Conservation (phyloP, 35 echinoderm and acorn worm species). For the Apostichopus parvimensis region DNA sequence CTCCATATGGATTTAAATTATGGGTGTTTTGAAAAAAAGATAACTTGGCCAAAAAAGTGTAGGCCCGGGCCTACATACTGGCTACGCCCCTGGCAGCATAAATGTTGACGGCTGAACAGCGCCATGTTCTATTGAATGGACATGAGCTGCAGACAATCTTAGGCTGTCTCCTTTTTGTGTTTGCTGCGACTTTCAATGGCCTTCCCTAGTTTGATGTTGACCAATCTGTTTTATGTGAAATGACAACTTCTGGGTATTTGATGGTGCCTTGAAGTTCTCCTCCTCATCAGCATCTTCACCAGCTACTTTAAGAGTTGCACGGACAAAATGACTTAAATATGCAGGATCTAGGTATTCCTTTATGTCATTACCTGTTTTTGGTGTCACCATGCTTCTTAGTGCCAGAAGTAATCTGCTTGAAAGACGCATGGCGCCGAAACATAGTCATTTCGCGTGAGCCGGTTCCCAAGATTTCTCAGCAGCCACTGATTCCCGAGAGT, state of each 20-base stretch:
- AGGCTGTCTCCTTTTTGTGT: neutral
- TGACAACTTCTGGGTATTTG: slow-evolving; percentile 51
- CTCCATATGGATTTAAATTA: no score
- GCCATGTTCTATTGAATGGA: neutral
- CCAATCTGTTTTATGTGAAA: slow-evolving; percentile 45
- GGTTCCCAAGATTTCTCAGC: slow-evolving; percentile 37
- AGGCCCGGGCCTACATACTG: no score
- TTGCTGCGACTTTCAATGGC: slow-evolving; percentile 2
- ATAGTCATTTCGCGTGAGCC: slow-evolving; percentile 58
- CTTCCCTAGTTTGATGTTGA: slow-evolving; percentile 40
- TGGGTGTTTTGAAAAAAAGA: no score
- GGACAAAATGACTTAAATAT: slow-evolving; percentile 20
- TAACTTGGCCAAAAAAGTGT: no score
- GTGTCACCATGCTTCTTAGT: slow-evolving; percentile 23
- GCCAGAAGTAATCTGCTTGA: slow-evolving; percentile 21
- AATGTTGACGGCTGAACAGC: no score
- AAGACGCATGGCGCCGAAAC: slow-evolving; percentile 55
- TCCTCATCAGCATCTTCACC: slow-evolving; percentile 29
- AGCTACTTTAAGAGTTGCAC: slow-evolving; percentile 33
- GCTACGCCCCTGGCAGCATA: no score
- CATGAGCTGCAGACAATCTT: slow-evolving; percentile 52
- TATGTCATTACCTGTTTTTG: slow-evolving; percentile 23
- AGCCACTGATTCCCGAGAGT: slow-evolving; percentile 50
- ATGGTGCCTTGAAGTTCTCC: slow-evolving; percentile 52
- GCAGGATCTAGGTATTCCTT: slow-evolving; percentile 38